Conservation (phyloP, 2,888 invertebrate species). For the Zaprionus bogoriensis region DNA sequence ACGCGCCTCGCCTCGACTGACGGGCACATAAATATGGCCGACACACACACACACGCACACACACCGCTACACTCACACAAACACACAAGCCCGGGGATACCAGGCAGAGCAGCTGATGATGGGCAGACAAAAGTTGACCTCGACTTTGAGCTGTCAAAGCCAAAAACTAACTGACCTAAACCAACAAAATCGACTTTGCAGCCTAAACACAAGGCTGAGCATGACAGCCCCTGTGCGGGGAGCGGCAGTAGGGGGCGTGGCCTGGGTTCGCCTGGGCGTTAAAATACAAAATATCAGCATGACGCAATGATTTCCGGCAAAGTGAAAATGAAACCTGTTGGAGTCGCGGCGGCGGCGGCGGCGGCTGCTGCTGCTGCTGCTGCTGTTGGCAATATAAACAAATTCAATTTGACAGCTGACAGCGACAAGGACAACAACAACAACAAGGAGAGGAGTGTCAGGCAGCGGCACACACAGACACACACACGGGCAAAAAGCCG, state of each 20-base stretch:
- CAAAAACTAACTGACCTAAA: conserved; percentile 81
- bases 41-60: conserved; percentile 19
- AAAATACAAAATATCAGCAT: conserved; percentile 82
- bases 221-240: conserved; percentile 48
- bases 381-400: conserved; percentile 78
- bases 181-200: conserved; percentile 78
- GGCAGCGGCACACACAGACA: conserved; percentile 42
- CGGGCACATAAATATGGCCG: conserved; percentile 65
- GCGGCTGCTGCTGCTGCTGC: conserved; percentile 28
- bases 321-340: conserved; percentile 76
- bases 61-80: conserved; percentile 13
- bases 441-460: conserved; percentile 23
- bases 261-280: conserved; percentile 52
- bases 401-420: conserved; percentile 82
- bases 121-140: conserved; percentile 80
- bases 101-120: conserved; percentile 63
- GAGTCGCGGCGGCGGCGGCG: conserved; percentile 38
- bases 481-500: conserved; percentile 64
- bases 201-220: conserved; percentile 64
- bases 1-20: conserved; percentile 55
- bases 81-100: not conserved
- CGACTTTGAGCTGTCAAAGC: conserved; percentile 81
- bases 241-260: not conserved
- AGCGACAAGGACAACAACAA: conserved; percentile 48
- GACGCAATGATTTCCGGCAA: conserved; percentile 81